Evolutionary conservation across 2,113 vertebrate genomes (phyloP), one percentile per base, ranked within the genome.

Genomic region (Equus przewalskii): DNA sequence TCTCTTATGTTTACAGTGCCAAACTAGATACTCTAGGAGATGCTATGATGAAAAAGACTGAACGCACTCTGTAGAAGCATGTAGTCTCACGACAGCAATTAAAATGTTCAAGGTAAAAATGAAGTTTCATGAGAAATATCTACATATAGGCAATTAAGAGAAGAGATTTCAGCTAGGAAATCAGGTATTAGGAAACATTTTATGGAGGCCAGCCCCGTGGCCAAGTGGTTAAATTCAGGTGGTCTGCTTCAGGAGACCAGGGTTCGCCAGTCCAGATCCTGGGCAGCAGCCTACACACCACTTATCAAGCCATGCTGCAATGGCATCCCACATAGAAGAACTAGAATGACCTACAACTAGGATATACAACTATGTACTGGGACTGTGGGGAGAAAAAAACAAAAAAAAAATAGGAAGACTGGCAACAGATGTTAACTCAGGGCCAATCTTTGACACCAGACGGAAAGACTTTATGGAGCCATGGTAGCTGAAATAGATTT

Each of bases 1-100:
- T 92, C 56, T 70, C 73, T 18, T 62, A 28, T n/a, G 36, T 58
- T 33, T 12, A 72, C 0, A 75, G 24, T 24, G 21, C 19, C 41
- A 94, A 72, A 82, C 36, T 5, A 92, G 24, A 44, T 54, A 94
- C 36, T 13, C 14, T n/a, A 89, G n/a, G 15, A 96, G n/a, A 94
- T 69, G 33, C 44, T 12, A 72, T 1, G 14, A 70, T 78, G 22
- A 84, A 88, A 60, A 88, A 70, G 4, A 81, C 0, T 33, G 36
- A 81, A 0, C 26, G 36, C 2, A 5, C 15, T 60, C 28, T 49
- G 62, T 56, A 72, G 12, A 96, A 79, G 67, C 8, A 14, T 12
- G 64, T 51, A 91, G 46, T 49, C 70, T 58, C 60, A 89, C 19
- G 30, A 58, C 3, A n/a, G 36, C 54, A 81, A 64, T 36, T 94